Evolutionary conservation across 2,888 invertebrate species (phyloP).

Genomic region (Cetonia aurata): DNA sequence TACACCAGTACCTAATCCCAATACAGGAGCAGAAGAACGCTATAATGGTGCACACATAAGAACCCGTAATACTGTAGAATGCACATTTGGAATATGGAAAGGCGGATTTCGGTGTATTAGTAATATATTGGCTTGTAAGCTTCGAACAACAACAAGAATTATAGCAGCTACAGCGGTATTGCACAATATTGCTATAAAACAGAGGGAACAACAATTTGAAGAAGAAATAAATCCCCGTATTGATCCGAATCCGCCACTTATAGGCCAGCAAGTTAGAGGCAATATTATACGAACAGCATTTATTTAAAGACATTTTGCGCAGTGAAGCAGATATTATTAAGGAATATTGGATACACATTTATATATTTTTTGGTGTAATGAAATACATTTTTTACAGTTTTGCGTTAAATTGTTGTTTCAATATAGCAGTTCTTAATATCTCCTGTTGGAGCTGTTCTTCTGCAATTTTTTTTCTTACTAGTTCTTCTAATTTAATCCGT

Average conservation of each 20-base stretch:
- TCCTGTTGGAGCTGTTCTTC: no score
- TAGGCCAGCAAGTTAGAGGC: slow-evolving; percentile 3
- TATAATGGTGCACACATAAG: slow-evolving; percentile 47
- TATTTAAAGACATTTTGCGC: slow-evolving; percentile 11
- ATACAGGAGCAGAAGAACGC: slow-evolving; percentile 34
- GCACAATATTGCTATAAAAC: slow-evolving; percentile 25
- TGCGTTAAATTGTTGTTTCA: neutral
- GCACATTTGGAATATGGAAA: slow-evolving; percentile 48
- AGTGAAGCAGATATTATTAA: neutral
- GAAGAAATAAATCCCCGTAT: slow-evolving; percentile 1
- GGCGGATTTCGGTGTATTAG: slow-evolving; percentile 42
- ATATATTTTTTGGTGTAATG: neutral
- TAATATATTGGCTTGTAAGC: slow-evolving; percentile 1
- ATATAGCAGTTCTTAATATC: neutral
- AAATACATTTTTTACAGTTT: neutral
- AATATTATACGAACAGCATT: slow-evolving; percentile 31
- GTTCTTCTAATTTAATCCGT: no score
- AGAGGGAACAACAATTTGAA: slow-evolving; percentile 1
- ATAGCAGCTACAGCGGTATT: slow-evolving; percentile 27
- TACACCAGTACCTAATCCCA: no score
- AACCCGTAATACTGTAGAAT: slow-evolving; percentile 46
- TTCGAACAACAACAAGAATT: slow-evolving; percentile 12
- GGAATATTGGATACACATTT: neutral
- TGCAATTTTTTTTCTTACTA: no score
- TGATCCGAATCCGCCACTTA: slow-evolving; percentile 18